phyloP scores from a whole-genome alignment of 2,113 vertebrate species.

The Cricetomys ansorgei region DNA sequence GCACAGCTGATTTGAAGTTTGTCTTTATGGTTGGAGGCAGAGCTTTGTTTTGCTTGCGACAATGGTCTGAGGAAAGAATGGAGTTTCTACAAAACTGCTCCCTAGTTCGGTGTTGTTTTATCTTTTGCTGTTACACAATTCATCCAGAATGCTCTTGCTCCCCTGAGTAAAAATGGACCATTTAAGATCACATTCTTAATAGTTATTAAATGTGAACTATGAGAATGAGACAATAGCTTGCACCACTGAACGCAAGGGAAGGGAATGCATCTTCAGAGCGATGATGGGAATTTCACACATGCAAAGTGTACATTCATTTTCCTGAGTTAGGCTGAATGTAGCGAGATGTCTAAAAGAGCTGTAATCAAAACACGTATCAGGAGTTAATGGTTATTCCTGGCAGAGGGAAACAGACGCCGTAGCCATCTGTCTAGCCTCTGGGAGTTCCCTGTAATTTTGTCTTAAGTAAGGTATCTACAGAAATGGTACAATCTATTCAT shows the following conservation, averaged over 20 bases:
- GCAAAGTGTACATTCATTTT: neutral
- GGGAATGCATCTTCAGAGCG: neutral
- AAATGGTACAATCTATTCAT: neutral
- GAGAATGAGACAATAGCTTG: neutral
- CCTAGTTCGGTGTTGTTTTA: neutral
- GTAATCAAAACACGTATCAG: conserved; percentile 47
- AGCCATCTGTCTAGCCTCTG: neutral
- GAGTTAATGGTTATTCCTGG: conserved; percentile 41
- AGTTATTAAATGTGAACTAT: conserved; percentile 44
- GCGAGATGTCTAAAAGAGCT: conserved; percentile 8
- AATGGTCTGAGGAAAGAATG: conserved; percentile 11
- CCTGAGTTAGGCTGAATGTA: conserved; percentile 31
- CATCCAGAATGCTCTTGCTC: neutral
- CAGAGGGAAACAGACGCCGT: conserved; percentile 21
- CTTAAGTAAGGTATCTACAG: neutral
- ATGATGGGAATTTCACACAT: conserved; percentile 2
- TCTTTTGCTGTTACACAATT: neutral
- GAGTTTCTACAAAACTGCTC: neutral
- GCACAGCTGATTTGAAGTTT: conserved; percentile 73
- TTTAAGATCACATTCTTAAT: conserved; percentile 32
- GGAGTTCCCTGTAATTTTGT: neutral
- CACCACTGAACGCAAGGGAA: neutral
- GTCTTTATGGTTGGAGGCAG: neutral
- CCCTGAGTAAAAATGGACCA: neutral
- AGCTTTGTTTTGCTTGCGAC: conserved; percentile 22